Conservation (phyloP, 1,140 invertebrate species). For the Lasioglossum baleicum region DNA sequence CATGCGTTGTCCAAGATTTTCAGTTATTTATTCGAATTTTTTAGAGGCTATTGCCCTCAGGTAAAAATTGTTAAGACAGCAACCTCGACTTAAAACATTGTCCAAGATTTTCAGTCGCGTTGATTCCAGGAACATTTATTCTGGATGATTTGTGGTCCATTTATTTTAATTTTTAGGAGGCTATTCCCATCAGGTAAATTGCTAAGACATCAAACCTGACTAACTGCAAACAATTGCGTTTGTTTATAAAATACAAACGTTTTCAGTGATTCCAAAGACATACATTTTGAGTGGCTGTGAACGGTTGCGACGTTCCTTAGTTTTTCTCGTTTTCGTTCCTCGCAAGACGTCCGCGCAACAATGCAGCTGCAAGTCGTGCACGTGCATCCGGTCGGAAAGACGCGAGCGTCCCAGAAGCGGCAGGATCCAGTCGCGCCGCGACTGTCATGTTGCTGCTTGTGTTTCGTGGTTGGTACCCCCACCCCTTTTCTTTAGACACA, state of each 20-base stretch:
- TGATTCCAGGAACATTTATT: too few relatives aligned
- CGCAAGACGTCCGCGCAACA: constrained; percentile 45
- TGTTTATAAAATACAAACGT: neutral
- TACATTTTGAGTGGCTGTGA: constrained; percentile 20
- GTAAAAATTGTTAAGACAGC: too few relatives aligned
- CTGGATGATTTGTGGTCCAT: too few relatives aligned
- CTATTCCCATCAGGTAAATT: too few relatives aligned
- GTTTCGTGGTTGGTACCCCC: neutral
- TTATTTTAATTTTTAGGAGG: too few relatives aligned
- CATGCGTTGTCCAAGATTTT: too few relatives aligned
- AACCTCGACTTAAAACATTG: too few relatives aligned
- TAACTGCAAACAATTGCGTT: too few relatives aligned
- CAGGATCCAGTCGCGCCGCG: constrained; percentile 1
- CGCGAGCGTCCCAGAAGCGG: constrained; percentile 11
- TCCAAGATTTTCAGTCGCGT: too few relatives aligned
- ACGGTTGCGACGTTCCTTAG: constrained; percentile 21
- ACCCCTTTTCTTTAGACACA: neutral
- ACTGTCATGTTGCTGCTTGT: constrained; percentile 6
- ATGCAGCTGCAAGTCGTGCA: constrained; percentile 35
- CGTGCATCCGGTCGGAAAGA: constrained; percentile 51
- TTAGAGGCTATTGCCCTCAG: too few relatives aligned
- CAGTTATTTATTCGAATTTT: too few relatives aligned
- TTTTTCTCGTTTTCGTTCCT: constrained; percentile 49
- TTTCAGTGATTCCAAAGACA: neutral
- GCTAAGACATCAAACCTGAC: too few relatives aligned